Evolutionary conservation across 2,797 vertebrate species (phyloP).

Genomic region (Myotis myotis): DNA sequence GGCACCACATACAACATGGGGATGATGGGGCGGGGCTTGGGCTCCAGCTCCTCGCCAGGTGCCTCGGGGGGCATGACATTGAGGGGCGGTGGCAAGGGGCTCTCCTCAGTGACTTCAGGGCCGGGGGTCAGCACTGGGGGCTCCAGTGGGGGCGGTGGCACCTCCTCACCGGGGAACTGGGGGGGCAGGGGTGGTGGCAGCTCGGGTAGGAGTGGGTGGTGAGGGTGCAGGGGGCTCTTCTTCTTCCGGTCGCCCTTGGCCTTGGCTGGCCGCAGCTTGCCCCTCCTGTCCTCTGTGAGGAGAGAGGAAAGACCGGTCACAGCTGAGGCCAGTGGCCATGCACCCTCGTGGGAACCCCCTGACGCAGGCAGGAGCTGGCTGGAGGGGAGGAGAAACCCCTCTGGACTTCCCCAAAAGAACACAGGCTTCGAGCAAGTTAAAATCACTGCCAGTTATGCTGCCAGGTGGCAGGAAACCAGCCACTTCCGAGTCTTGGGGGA

Average conservation of each 20-base stretch:
- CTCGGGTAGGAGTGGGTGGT: not conserved
- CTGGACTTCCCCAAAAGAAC: not conserved
- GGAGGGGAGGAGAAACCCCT: not conserved
- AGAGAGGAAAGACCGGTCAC: not conserved
- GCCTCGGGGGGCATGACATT: constrained; percentile 74
- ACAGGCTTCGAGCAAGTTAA: rapidly evolving
- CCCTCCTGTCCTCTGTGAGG: constrained; percentile 80
- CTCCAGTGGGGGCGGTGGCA: rapidly evolving
- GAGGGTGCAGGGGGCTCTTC: constrained; percentile 78
- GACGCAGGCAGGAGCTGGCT: not conserved
- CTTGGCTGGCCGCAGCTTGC: constrained; percentile 75
- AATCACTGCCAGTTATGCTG: not conserved
- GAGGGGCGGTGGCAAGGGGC: constrained; percentile 43
- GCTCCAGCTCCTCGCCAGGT: constrained; percentile 71
- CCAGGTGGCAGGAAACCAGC: not conserved
- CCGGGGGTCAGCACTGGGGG: not conserved
- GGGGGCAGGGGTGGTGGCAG: rapidly evolving
- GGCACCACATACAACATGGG: constrained; percentile 87
- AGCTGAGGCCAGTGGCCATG: not conserved
- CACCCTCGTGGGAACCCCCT: not conserved
- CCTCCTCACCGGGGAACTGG: rapidly evolving
- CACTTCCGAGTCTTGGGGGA: not conserved
- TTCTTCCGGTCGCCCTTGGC: constrained; percentile 86
- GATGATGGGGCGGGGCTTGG: constrained; percentile 83
- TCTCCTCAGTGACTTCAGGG: rapidly evolving